Evolutionary conservation across 2,113 vertebrate species (phyloP).

Genomic region (Canis aureus): DNA sequence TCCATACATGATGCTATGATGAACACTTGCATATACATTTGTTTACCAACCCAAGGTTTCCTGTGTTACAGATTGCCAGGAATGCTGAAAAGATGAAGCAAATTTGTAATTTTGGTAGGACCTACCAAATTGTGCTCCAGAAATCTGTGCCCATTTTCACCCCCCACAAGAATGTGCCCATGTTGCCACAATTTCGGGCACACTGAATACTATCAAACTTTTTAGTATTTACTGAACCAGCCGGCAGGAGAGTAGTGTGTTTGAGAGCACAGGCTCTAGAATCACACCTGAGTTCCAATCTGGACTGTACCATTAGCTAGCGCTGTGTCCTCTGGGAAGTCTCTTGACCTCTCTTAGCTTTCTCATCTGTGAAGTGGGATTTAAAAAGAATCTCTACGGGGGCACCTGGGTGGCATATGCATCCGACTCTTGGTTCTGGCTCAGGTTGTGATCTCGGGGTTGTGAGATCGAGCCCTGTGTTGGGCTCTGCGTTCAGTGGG

Average conservation of each 20-base stretch:
- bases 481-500: not conserved
- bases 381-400: not conserved
- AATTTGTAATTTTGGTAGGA: not conserved
- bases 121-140: not conserved
- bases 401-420: not conserved
- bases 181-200: not conserved
- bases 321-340: not conserved
- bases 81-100: not conserved
- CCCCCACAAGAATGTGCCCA: not conserved
- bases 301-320: not conserved
- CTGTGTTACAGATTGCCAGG: not conserved
- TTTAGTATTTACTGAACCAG: not conserved
- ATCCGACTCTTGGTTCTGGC: not conserved
- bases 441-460: not conserved
- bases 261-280: not conserved
- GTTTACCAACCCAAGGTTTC: not conserved
- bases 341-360: not conserved
- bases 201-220: not conserved
- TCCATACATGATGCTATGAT: not conserved
- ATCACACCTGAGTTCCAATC: not conserved
- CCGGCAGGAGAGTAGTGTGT: not conserved
- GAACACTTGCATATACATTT: not conserved
- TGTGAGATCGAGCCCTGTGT: not conserved
- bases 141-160: not conserved
- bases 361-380: constrained; percentile 38